Conservation (phyloP, 1,140 invertebrate genomes). For the Heliothis subflexa region DNA sequence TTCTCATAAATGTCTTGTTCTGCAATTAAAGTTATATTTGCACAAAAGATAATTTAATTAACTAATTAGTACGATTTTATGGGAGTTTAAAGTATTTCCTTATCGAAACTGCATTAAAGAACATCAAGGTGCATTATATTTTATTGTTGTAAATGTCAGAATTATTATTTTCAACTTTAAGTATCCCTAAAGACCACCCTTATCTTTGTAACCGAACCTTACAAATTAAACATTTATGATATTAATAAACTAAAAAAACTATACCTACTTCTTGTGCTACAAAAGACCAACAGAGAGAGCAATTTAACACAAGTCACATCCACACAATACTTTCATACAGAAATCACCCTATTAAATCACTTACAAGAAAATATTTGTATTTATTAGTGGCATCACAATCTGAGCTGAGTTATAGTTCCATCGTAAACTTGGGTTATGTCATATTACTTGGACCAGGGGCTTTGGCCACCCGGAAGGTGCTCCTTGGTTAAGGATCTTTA, state of each 20-base stretch:
- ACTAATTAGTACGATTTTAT: constrained; percentile 12
- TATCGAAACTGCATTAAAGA: background rate
- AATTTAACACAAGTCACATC: constrained; percentile 48
- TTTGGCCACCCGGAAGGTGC: constrained; percentile 52
- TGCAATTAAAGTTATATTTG: constrained; percentile 4
- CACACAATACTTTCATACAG: constrained; percentile 49
- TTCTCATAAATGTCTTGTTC: background rate
- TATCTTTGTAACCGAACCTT: too few species aligned
- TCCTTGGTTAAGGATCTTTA: background rate
- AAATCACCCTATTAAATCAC: constrained; percentile 67
- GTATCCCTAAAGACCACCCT: background rate
- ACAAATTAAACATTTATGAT: too few species aligned
- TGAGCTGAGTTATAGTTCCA: constrained; percentile 68
- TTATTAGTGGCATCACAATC: constrained; percentile 67
- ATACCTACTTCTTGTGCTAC: too few species aligned
- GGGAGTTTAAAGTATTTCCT: background rate
- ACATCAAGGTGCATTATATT: background rate
- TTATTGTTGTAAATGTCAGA: background rate
- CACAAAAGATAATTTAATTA: background rate
- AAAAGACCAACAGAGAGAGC: too few species aligned
- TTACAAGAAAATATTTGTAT: constrained; percentile 73
- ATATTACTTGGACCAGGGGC: constrained; percentile 52
- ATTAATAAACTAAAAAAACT: too few species aligned
- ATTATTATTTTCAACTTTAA: background rate
- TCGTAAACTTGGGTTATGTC: constrained; percentile 63